phyloP scores from a whole-genome alignment of 2,797 vertebrate genomes.

The Eulemur rubriventer region DNA sequence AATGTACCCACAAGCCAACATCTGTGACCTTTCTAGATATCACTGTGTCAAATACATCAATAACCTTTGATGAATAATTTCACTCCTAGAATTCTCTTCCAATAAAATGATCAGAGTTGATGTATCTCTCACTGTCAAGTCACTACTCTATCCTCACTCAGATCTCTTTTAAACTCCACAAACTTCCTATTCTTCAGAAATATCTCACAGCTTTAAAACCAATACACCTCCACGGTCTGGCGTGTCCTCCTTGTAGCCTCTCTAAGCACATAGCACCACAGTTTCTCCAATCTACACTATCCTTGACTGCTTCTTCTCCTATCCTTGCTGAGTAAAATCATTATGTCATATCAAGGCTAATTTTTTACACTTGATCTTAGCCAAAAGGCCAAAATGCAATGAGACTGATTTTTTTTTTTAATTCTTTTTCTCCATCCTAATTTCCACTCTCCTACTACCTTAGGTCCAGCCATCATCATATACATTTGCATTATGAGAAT shows the following conservation, averaged over 20 bases:
- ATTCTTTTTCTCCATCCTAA: background rate
- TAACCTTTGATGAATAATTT: conserved; percentile 49
- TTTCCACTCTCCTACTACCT: background rate
- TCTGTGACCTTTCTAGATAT: conserved; percentile 30
- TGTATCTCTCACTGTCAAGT: background rate
- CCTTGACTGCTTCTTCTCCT: background rate
- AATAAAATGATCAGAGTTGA: conserved; percentile 20
- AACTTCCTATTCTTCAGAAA: background rate
- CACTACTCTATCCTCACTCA: background rate
- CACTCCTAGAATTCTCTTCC: conserved; percentile 36
- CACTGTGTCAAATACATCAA: conserved; percentile 29
- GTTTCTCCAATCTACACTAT: background rate
- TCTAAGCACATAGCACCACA: background rate
- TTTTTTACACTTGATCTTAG: background rate
- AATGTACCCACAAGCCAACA: background rate
- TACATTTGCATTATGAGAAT: background rate
- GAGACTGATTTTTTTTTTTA: background rate
- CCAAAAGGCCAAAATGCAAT: background rate
- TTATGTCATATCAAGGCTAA: background rate
- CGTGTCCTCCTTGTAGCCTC: background rate
- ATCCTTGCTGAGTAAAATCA: background rate
- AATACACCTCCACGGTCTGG: background rate
- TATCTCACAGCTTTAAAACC: background rate
- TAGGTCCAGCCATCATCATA: background rate
- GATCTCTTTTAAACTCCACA: background rate